phyloP scores from a whole-genome alignment of 2,113 vertebrate genomes.

The Plestiodon gilberti region DNA sequence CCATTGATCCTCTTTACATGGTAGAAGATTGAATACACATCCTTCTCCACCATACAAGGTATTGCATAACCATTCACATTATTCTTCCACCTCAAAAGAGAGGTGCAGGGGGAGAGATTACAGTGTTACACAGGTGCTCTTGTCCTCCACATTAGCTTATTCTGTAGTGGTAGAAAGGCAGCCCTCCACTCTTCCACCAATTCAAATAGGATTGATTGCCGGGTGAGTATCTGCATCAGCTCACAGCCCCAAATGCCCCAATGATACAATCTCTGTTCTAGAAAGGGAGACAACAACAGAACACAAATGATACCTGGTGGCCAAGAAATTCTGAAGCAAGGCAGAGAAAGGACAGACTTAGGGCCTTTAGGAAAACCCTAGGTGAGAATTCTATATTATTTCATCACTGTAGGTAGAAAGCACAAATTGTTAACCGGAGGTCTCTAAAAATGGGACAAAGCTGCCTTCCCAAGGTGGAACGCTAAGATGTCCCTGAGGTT shows the following conservation, averaged over 20 bases:
- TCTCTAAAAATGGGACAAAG: neutral
- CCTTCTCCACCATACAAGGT: neutral
- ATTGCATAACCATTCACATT: neutral
- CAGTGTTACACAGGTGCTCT: no score
- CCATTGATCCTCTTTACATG: neutral
- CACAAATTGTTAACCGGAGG: neutral
- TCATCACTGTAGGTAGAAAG: neutral
- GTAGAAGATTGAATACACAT: neutral
- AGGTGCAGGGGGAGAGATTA: no score
- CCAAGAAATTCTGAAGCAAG: neutral
- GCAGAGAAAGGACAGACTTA: no score
- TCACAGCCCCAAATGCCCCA: neutral
- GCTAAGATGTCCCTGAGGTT: neutral
- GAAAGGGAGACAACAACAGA: neutral
- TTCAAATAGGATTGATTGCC: neutral
- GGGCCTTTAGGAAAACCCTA: neutral
- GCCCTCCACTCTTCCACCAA: no score
- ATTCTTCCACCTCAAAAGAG: neutral
- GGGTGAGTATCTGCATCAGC: neutral
- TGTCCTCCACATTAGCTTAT: neutral
- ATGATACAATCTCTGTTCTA: neutral
- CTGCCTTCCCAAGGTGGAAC: conserved; percentile 1
- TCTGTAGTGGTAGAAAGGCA: no score
- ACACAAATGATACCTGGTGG: neutral
- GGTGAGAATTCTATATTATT: neutral